Evolutionary conservation across 2,888 invertebrate species (phyloP), one percentile per base, ranked within the genome.

Genomic region (Punctoribates punctum): DNA sequence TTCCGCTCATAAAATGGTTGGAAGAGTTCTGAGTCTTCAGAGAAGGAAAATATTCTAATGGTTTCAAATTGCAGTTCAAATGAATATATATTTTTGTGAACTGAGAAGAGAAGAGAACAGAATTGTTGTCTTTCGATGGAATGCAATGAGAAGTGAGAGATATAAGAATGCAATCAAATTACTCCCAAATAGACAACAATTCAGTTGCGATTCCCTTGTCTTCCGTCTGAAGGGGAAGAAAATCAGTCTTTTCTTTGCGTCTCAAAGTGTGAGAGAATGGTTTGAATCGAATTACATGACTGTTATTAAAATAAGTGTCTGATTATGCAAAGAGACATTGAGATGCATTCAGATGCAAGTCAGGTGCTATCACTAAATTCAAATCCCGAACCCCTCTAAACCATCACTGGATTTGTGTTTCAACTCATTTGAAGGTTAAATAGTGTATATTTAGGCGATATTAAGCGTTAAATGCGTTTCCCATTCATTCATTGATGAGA

Each of bases 1-100:
- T 67, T 67, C 38, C 65, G 38, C 65, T 67, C 65, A 67, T 67
- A 38, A 67, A 67, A 67, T 67, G 65, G 65, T 67, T 67, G 65
- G 17, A 67, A 67, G 65, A 38, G 15, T 34, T 38, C 27, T 20
- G 6, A 67, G 38, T 38, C 38, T 0, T 60, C 27, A 38, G 25
- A 23, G 8, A 57, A 25, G 13, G 20, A 38, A 62, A 29, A 62
- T 62, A 62, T 38, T 67, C 65, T 67, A 67, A 67, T 67, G 65
- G 65, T 67, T 67, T 67, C 65, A 38, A 38, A 67, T 67, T 67
- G 65, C 65, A 67, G 3, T 67, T 20, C 11, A 60, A 60, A 27
- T 27, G 27, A 60, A 27, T 27, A 27, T 60, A 20, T 13, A 13
- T 60, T 25, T 27, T 27, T 42, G 42, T 42, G 42, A 42, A 42